Conservation (phyloP, 2,888 invertebrate genomes). For the Notodonta ziczac region DNA sequence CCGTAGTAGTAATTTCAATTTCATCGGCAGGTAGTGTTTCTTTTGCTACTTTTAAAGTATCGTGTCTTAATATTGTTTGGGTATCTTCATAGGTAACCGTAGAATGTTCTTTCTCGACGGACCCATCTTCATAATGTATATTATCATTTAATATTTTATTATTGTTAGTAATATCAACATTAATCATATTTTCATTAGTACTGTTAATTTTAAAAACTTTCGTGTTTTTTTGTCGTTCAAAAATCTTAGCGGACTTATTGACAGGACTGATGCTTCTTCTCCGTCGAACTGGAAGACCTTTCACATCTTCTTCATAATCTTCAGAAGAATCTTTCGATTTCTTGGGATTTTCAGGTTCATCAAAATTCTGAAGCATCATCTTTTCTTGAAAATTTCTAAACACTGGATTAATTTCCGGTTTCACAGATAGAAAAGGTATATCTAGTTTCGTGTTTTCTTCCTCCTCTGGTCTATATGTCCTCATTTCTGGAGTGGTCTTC, state of each 20-base stretch:
- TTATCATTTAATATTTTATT: too few species aligned
- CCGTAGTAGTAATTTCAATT: background rate
- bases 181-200: background rate
- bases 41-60: background rate
- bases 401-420: slow-evolving; percentile 7
- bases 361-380: slow-evolving; percentile 38
- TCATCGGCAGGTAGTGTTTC: background rate
- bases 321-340: slow-evolving; percentile 35
- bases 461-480: background rate
- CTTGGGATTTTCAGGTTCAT: slow-evolving; percentile 14
- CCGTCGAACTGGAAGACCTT: slow-evolving; percentile 63
- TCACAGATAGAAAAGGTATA: background rate
- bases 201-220: background rate
- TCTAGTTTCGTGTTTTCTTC: background rate
- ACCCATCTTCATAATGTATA: too few species aligned
- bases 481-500: background rate
- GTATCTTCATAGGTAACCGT: background rate
- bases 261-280: slow-evolving; percentile 40
- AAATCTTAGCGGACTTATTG: background rate
- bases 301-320: slow-evolving; percentile 67
- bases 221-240: too few species aligned
- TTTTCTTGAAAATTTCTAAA: slow-evolving; percentile 41
- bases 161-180: too few species aligned
- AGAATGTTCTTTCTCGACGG: background rate
- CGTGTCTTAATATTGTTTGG: background rate